phyloP scores from a whole-genome alignment of 2,113 vertebrate genomes.

The Pollimyrus isidori region DNA sequence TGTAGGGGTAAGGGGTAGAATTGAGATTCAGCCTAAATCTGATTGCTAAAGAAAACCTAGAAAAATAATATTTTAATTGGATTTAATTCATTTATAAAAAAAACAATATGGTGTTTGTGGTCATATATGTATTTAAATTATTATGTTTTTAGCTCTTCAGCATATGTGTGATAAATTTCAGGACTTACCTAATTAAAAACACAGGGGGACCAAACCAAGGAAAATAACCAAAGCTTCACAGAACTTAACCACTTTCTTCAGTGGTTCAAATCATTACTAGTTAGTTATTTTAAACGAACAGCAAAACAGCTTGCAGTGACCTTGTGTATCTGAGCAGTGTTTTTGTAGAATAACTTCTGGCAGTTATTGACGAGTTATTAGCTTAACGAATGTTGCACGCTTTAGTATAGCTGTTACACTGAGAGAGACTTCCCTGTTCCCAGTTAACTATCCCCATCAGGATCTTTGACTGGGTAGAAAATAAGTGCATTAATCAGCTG shows the following conservation, averaged over 20 bases:
- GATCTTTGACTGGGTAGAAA: not conserved
- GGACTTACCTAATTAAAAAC: not conserved
- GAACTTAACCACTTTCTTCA: slow-evolving; percentile 19
- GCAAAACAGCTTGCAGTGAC: not conserved
- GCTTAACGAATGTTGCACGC: not conserved
- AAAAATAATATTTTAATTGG: not conserved
- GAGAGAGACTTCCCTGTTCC: not conserved
- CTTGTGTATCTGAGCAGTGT: not conserved
- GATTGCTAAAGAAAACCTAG: not conserved
- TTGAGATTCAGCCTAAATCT: too few species aligned
- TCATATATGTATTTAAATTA: not conserved
- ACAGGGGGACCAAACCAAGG: not conserved
- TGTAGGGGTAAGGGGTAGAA: too few species aligned
- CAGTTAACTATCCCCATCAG: not conserved
- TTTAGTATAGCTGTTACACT: not conserved
- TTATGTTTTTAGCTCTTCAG: not conserved
- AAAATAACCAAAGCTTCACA: not conserved
- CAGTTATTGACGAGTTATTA: not conserved
- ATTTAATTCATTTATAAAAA: not conserved
- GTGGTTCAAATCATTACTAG: not conserved
- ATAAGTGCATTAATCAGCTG: not conserved
- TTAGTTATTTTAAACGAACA: not conserved
- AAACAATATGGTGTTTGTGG: not conserved
- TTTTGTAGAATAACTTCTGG: not conserved
- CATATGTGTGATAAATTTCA: not conserved